Conservation (phyloP, 2,888 invertebrate genomes). For the Acleris laterana region DNA sequence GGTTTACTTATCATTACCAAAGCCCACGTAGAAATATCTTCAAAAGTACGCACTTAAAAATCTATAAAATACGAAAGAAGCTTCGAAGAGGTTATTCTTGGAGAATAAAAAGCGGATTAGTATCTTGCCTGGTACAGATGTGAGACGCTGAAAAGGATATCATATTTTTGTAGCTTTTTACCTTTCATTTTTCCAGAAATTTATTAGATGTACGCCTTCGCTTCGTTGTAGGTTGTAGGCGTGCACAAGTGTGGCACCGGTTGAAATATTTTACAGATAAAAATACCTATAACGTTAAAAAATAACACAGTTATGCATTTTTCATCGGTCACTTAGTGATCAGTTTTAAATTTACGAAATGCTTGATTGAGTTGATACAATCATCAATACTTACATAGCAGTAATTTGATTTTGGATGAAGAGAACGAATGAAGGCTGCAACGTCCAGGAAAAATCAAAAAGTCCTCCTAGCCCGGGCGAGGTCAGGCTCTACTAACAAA, state of each 20-base stretch:
- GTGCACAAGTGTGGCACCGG: too few relatives aligned
- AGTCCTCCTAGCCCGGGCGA: conserved; percentile 49
- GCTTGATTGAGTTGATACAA: too few relatives aligned
- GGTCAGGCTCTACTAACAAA: conserved; percentile 51
- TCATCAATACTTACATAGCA: background rate
- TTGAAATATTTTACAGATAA: too few relatives aligned
- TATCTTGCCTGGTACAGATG: conserved; percentile 59
- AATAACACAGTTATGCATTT: too few relatives aligned
- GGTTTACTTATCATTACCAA: conserved; percentile 11
- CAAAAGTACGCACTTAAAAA: conserved; percentile 63
- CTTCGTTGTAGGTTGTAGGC: too few relatives aligned
- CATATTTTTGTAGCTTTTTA: too few relatives aligned
- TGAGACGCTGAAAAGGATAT: conserved; percentile 9
- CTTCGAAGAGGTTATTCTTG: conserved; percentile 62
- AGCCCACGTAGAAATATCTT: conserved; percentile 22
- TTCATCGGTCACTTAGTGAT: too few relatives aligned
- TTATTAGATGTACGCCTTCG: too few relatives aligned
- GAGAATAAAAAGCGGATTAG: conserved; percentile 73
- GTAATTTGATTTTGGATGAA: background rate
- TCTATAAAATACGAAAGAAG: conserved; percentile 51
- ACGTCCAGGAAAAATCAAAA: conserved; percentile 44
- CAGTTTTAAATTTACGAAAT: too few relatives aligned
- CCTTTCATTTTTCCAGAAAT: too few relatives aligned
- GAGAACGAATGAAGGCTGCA: conserved; percentile 18
- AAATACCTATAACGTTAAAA: too few relatives aligned